These are phyloP conservation scores for Maconellicoccus hirsutus DNA, from an alignment of 1,140 invertebrate species.

Conservation along the genomic window DNA sequence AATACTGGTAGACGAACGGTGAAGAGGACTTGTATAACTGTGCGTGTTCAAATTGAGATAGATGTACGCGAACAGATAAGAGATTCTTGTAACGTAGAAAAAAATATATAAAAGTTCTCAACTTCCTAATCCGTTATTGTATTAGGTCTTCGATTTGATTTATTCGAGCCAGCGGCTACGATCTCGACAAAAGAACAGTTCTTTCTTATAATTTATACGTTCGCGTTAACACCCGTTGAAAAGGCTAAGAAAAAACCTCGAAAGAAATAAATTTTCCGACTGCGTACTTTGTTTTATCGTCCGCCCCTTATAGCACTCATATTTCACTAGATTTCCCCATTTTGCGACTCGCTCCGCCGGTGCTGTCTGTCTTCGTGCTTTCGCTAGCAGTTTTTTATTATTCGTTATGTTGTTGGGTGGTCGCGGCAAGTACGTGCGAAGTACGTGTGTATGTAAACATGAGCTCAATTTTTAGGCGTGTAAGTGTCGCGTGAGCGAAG, in stretches of 20 bases:
- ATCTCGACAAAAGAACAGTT: slow-evolving; percentile 8
- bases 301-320: not conserved
- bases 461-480: too few species aligned
- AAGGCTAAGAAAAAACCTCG: not conserved
- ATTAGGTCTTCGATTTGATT: slow-evolving; percentile 9
- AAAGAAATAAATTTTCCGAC: slow-evolving; percentile 7
- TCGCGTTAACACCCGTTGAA: not conserved
- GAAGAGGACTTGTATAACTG: too few species aligned
- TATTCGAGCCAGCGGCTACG: not conserved
- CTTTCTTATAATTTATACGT: not conserved
- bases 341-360: not conserved
- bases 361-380: too few species aligned
- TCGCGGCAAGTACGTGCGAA: too few species aligned
- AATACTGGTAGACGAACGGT: too few species aligned
- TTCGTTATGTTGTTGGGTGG: too few species aligned
- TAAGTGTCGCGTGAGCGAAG: too few species aligned
- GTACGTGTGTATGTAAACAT: too few species aligned
- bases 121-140: not conserved
- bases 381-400: too few species aligned
- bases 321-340: slow-evolving; percentile 8
- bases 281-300: slow-evolving; percentile 1
- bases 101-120: slow-evolving; percentile 1
- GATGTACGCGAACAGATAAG: not conserved
- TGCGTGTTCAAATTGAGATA: not conserved
- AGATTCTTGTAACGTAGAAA: not conserved